Evolutionary conservation across 2,113 vertebrate species (phyloP).

Genomic region (Rhinogobius similis): DNA sequence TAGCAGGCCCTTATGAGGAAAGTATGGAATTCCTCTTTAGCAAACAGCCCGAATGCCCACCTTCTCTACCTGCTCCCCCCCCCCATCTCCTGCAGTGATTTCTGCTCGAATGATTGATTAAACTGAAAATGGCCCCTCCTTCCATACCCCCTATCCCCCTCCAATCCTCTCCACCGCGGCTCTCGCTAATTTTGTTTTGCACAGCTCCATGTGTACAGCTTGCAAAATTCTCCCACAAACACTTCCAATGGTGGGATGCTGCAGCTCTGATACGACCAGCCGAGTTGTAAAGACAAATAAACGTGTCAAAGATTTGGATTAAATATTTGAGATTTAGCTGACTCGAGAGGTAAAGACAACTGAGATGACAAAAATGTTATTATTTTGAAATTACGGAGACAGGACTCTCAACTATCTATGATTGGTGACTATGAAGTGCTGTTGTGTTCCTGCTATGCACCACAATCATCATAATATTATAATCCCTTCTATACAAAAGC

Average conservation of each 20-base stretch:
- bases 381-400: too few species aligned
- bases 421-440: background rate
- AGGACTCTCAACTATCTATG: background rate
- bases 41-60: slow-evolving; percentile 15
- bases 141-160: background rate
- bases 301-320: background rate
- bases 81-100: slow-evolving; percentile 27
- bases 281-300: background rate
- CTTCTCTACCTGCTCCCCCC: background rate
- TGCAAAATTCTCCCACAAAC: slow-evolving; percentile 28
- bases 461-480: too few species aligned
- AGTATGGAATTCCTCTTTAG: slow-evolving; percentile 22
- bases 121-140: slow-evolving; percentile 28
- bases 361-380: background rate
- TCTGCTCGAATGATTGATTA: slow-evolving; percentile 61
- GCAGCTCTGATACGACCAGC: background rate
- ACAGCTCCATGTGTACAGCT: slow-evolving; percentile 21
- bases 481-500: too few species aligned
- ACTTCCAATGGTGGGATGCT: background rate
- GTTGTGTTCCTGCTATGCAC: too few species aligned
- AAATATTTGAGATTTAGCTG: background rate
- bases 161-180: slow-evolving; percentile 26
- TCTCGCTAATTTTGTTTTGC: slow-evolving; percentile 48
- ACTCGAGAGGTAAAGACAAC: too few species aligned
- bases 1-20: slow-evolving; percentile 31